Base-by-base conservation (phyloP, 2,797 vertebrate species). In the Catharus ustulatus region DNA sequence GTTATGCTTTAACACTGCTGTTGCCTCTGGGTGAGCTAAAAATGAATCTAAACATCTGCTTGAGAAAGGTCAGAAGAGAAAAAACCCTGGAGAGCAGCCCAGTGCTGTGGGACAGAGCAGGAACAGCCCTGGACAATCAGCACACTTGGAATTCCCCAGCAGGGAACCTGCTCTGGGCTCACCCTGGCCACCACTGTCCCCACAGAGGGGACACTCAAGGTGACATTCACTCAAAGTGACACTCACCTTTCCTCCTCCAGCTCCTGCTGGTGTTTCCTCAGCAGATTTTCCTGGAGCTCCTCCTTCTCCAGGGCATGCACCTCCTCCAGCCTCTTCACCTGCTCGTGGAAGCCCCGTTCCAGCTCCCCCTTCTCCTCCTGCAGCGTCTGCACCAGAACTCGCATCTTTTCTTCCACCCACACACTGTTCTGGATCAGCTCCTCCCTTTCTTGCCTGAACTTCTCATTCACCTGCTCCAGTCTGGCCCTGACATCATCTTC, bases 191-290 rank as follows among this genome's bases (percentile, higher is more conserved):
- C 16, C 24, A 11, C 19, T 20, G 5, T 22, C n/a, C 51, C 68
- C 17, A 7, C 40, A 5, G 30, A 3, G 2, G 9, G 5, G 48
- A 29, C 84, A 75, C 99, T 98, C 96, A 99, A 3, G 2, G 9
- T 6, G 48, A 29, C 84, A 75, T 99, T 98, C 96, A 99, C 99
- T 5, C 38, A 38, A 3, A 2, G 9, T 6, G 48, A 29, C 84
- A 75, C 99, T 98, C 96, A 99, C 99, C 99, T 99, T 87, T 98
- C 98, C 87, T 98, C 97, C 54, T 96, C 74, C 80, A 99, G 97
- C 58, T 99, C 98, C 21, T 97, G 96, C 67, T 97, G 82, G 34
- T 99, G 98, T 83, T 97, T 97, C 83, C 98, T 98, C 92, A 98
- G 75, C 90, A 98, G 95, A 51, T 97, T 95, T 16, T 67, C 80